These are phyloP conservation scores for Ctenopoma kingsleyae DNA, from an alignment of 2,797 vertebrate species.

Conservation along the genomic window DNA sequence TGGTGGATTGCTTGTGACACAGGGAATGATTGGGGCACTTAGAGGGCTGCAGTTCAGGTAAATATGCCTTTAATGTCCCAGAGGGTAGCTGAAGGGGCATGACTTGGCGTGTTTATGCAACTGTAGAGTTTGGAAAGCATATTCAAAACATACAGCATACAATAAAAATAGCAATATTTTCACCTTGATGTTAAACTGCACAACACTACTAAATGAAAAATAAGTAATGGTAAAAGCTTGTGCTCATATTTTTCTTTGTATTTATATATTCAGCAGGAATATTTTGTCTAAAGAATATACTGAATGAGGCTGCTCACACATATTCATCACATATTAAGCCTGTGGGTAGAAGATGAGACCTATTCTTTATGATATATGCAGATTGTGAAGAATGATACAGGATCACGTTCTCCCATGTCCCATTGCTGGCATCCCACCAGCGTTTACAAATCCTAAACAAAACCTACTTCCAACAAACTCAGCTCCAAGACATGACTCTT, in stretches of 20 bases:
- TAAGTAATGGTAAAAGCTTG: constrained; percentile 10
- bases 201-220: constrained; percentile 26
- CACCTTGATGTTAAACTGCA: constrained; percentile 42
- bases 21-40: constrained; percentile 80
- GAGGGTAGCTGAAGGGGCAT: constrained; percentile 59
- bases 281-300: constrained; percentile 19
- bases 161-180: constrained; percentile 43
- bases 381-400: constrained; percentile 64
- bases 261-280: constrained; percentile 21
- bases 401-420: constrained; percentile 57
- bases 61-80: constrained; percentile 76
- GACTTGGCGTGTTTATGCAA: constrained; percentile 75
- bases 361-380: constrained; percentile 62
- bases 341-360: constrained; percentile 53
- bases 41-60: constrained; percentile 77
- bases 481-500: constrained; percentile 47
- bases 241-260: constrained; percentile 3
- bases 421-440: constrained; percentile 68
- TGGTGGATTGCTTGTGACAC: constrained; percentile 82
- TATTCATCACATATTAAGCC: constrained; percentile 61
- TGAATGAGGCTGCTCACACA: constrained; percentile 40
- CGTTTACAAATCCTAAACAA: constrained; percentile 75
- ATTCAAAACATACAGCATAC: constrained; percentile 54
- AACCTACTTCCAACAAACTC: constrained; percentile 48
- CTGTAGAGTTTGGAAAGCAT: constrained; percentile 51